Base-by-base conservation (phyloP, 23 tunicate species). In the Oikopleura vanhoeffeni region DNA sequence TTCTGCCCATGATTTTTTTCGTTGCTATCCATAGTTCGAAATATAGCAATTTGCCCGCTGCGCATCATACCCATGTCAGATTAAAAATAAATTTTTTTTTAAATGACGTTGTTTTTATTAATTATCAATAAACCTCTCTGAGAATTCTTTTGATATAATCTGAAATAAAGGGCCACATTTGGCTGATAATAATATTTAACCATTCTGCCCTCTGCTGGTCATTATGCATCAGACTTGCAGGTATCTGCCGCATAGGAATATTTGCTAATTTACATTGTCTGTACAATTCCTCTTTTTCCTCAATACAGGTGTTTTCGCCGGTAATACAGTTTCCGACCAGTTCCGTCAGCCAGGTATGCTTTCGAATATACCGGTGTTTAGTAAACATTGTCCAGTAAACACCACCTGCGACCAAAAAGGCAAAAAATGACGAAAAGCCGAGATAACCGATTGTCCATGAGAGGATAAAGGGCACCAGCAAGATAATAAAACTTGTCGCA, bases 101-200 rank as follows among this genome's bases (percentile, higher is more conserved):
- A n/a, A n/a, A n/a, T n/a, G n/a, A n/a, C n/a, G n/a, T n/a, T n/a
- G n/a, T n/a, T n/a, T n/a, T n/a, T n/a, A n/a, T n/a, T n/a, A n/a
- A n/a, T n/a, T n/a, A n/a, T n/a, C n/a, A n/a, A 49, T 24, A 49
- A 8, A 49, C 64, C 64, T 71, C 79, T 28, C 35, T 28, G 3
- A 71, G 79, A 38, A 71, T 71, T 28, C 35, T 28, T 18, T 71
- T 18, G 27, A 71, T 71, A 3, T 18, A 13, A 30, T 30, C 34
- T 28, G 79, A 71, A 2, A 71, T 71, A 71, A 71, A 71, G 34
- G 79, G 79, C 79, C 79, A 71, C 35, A 71, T 13, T 71, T 71
- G 79, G 34, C 4, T 18, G 32, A 71, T 71, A 13, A 71, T 71
- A 13, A 13, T 38, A 30, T 71, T 71, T 13, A 71, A 30, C 79